phyloP scores from a whole-genome alignment of 2,797 vertebrate genomes.

The Hemitrygon akajei region DNA sequence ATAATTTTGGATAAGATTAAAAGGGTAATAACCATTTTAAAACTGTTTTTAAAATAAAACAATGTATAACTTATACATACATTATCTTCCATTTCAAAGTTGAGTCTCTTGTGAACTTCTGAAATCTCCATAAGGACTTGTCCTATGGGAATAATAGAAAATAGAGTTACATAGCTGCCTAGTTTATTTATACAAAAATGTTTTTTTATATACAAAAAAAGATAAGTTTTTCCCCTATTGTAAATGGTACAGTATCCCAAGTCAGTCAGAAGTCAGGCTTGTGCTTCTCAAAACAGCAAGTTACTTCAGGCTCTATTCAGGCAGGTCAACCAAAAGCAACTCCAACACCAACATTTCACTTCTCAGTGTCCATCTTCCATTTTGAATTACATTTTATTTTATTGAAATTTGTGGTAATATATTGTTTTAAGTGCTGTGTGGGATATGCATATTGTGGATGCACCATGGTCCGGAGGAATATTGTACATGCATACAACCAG shows the following conservation, averaged over 20 bases:
- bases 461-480: too few species aligned
- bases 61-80: slow-evolving; percentile 63
- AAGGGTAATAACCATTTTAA: slow-evolving; percentile 42
- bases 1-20: slow-evolving; percentile 37
- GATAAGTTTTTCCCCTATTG: not conserved
- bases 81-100: slow-evolving; percentile 79
- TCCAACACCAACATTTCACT: not conserved
- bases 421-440: too few species aligned
- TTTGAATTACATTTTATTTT: too few species aligned
- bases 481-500: too few species aligned
- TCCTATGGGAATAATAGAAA: slow-evolving; percentile 56
- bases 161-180: not conserved
- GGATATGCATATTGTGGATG: too few species aligned
- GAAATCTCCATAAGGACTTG: slow-evolving; percentile 87
- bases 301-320: not conserved
- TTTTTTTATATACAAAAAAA: not conserved
- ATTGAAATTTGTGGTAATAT: too few species aligned
- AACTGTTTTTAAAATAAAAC: slow-evolving; percentile 27
- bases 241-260: not conserved
- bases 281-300: not conserved
- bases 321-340: not conserved
- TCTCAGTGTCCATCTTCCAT: not conserved
- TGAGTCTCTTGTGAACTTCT: slow-evolving; percentile 77
- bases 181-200: not conserved
- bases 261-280: not conserved